Base-by-base conservation (phyloP, 2,113 vertebrate species). In the Strigops habroptila region DNA sequence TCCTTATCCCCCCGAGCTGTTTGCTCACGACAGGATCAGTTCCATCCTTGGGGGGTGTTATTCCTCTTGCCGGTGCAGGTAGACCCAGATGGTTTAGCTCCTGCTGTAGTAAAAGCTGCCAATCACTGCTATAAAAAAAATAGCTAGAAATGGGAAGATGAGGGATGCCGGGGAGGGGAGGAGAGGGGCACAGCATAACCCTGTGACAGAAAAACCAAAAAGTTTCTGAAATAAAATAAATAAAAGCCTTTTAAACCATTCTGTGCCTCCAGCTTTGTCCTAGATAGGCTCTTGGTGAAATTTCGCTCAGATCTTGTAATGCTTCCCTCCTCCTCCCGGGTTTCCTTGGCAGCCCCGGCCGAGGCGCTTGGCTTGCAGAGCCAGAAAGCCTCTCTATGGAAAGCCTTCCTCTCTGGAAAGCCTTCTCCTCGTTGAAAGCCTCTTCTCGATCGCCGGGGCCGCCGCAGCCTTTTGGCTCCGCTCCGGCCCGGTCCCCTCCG, bases 271-370 rank as follows among this genome's bases (percentile, higher is more conserved):
- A 86, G 90, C 88, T 91, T 83, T 97, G 95, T 95, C 90, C 93
- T 96, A 95, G 71, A 83, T 83, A 77, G 82, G 82, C 63, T 86
- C 75, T 59, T 49, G 76, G 86, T 71, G 95, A 92, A 88, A 96
- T 91, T 94, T 79, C 71, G 68, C 92, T 94, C 35, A 31, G 80
- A 44, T 95, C 91, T 93, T 82, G 87, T 55, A 69, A 84, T 91
- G 93, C 92, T 93, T 93, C 65, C 76, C 76, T 83, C 52, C 82
- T 91, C 94, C 94, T 95, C 94, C 88, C 70, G 94, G 79, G 95
- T 96, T 96, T 96, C 94, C 90, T 95, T 94, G 96, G 96, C 91
- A 95, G 96, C 94, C 93, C 93, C 53, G 64, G 91, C 94, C 33
- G 82, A 88, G 87, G 37, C 79, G 37, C 83, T 67, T 53, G 91